Percentiles rank a stretch among this genome's conserved stretches.
Evolutionary conservation across 2,113 vertebrate species (phyloP).

Genomic region (Leiothrix lutea): DNA sequence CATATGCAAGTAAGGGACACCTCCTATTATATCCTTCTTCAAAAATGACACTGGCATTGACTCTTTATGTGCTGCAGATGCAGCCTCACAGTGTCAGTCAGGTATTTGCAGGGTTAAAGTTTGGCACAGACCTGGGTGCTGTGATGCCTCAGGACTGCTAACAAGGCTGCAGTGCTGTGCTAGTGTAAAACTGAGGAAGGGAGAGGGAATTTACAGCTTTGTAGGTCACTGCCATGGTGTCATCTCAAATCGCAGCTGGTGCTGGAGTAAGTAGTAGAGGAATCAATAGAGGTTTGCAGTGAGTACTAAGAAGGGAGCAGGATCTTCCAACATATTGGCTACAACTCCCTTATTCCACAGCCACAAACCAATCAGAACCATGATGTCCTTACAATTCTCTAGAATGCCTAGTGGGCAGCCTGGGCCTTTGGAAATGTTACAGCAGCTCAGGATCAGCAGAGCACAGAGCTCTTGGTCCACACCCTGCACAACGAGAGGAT

Average conservation of each 20-base stretch:
- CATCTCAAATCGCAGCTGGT: not conserved
- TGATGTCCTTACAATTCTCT: not conserved
- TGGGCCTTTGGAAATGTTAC: not conserved
- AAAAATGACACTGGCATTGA: not conserved
- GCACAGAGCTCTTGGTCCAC: not conserved
- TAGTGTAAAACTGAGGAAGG: not conserved
- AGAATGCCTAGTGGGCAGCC: not conserved
- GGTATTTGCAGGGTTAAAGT: not conserved
- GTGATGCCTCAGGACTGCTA: not conserved
- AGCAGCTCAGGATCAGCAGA: not conserved
- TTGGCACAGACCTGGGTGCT: not conserved
- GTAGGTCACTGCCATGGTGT: not conserved
- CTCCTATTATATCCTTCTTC: not conserved
- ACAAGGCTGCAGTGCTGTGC: not conserved
- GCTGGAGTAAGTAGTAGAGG: not conserved
- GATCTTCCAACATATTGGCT: not conserved
- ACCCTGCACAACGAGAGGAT: not conserved
- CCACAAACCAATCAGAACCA: fast-evolving
- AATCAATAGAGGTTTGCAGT: not conserved
- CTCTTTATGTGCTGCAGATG: not conserved
- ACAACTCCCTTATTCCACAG: not conserved
- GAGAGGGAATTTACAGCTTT: not conserved
- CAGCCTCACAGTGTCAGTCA: not conserved
- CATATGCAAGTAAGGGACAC: slow-evolving; percentile 73
- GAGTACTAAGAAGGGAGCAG: not conserved